Evolutionary conservation across 2,113 vertebrate genomes (phyloP).

Genomic region (Nothocercus julius): DNA sequence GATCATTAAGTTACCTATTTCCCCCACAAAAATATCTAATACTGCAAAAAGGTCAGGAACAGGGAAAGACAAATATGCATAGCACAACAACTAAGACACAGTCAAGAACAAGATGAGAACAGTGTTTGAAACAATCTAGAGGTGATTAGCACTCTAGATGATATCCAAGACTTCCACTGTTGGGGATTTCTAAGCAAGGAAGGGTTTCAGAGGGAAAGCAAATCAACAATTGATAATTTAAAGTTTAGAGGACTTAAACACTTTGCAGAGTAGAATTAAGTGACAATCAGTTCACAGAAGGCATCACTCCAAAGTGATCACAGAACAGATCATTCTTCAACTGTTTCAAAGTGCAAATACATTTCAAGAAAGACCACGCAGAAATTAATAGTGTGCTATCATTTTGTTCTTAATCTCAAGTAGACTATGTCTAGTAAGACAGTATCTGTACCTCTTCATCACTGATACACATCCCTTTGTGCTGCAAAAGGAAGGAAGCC

Average conservation of each 20-base stretch:
- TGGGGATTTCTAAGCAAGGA: not conserved
- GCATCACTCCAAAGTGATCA: not conserved
- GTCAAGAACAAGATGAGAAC: not conserved
- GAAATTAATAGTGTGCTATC: not conserved
- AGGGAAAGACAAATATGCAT: not conserved
- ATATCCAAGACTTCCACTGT: not conserved
- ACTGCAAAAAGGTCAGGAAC: not conserved
- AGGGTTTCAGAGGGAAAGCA: not conserved
- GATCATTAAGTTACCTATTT: not conserved
- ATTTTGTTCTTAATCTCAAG: not conserved
- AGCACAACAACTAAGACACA: not conserved
- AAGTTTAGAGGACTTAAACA: not conserved
- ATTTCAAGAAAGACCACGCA: not conserved
- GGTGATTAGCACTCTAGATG: not conserved
- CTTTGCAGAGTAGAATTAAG: not conserved
- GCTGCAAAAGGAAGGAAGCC: not conserved
- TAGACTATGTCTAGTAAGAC: not conserved
- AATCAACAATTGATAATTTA: not conserved
- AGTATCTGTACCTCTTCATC: not conserved
- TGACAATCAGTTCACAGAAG: not conserved
- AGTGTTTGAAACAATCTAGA: not conserved
- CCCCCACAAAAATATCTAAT: not conserved
- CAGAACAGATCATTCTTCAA: not conserved
- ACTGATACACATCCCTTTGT: not conserved
- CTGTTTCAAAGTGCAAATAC: not conserved